Evolutionary conservation across 2,113 vertebrate species (phyloP).

Genomic region (Bambusicola thoracicus): DNA sequence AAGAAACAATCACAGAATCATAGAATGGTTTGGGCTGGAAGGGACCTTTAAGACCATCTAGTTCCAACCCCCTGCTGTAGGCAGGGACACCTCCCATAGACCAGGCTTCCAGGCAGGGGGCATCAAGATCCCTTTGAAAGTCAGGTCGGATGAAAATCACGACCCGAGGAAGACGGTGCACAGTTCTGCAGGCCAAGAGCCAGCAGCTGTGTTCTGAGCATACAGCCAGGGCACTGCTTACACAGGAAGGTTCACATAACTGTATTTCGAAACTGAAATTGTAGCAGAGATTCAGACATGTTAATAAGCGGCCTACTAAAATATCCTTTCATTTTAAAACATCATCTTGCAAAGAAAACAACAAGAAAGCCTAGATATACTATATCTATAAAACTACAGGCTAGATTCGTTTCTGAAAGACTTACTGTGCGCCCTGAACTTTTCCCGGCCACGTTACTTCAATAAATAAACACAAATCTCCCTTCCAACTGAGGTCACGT

Average conservation of each 20-base stretch:
- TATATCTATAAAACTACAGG: no score
- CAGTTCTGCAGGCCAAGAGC: background rate
- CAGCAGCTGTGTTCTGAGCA: background rate
- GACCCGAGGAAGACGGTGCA: background rate
- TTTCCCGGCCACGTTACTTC: background rate
- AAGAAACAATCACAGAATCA: background rate
- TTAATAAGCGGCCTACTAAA: background rate
- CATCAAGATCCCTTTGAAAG: fast-evolving
- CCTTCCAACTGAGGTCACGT: background rate
- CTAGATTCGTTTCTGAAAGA: background rate
- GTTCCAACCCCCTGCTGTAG: no score
- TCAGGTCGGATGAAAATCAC: background rate
- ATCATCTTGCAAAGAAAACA: background rate
- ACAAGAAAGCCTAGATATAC: background rate
- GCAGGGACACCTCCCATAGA: no score
- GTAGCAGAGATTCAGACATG: background rate
- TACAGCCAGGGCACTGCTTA: background rate
- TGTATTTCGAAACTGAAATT: background rate
- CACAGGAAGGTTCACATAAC: fast-evolving
- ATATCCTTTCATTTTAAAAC: fast-evolving
- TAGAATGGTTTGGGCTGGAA: no score
- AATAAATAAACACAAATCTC: background rate
- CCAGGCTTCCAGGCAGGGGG: no score
- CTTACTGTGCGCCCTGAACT: background rate
- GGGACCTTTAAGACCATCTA: no score